Percentiles rank a stretch among this genome's conserved stretches.
Conservation (phyloP, 2,888 invertebrate species). For the Amphiduros pacificus region DNA sequence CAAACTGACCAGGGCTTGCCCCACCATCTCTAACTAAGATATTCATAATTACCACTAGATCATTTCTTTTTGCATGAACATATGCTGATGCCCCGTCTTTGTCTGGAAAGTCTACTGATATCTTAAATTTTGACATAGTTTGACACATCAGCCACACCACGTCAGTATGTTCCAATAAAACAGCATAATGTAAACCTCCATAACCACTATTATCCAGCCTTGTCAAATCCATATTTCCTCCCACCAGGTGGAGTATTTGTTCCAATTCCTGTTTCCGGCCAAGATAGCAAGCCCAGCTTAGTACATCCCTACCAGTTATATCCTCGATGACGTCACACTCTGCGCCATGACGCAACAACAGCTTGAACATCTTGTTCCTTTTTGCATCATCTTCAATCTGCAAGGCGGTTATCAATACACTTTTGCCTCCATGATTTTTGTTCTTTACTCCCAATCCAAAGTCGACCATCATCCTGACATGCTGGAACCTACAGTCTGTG, state of each 20-base stretch:
- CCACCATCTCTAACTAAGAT: not conserved
- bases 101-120: conserved; percentile 8
- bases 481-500: conserved; percentile 3
- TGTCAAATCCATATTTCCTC: conserved; percentile 3
- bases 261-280: not conserved
- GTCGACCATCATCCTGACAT: conserved; percentile 5
- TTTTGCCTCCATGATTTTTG: not conserved
- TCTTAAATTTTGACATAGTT: not conserved
- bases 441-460: not conserved
- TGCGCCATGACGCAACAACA: conserved; percentile 6
- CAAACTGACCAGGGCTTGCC: conserved; percentile 2
- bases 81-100: conserved; percentile 1
- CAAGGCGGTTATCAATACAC: conserved; percentile 1
- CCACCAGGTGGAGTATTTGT: not conserved
- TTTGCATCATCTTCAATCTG: not conserved
- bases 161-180: not conserved
- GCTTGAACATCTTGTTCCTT: conserved; percentile 10
- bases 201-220: not conserved
- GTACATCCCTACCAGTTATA: not conserved
- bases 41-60: not conserved
- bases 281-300: conserved; percentile 7
- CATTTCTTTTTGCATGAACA: conserved; percentile 1
- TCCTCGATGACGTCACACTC: not conserved
- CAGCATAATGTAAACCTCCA: conserved; percentile 1
- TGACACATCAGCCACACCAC: not conserved